Conservation (phyloP, 2,797 vertebrate genomes). For the Tachyglossus aculeatus region DNA sequence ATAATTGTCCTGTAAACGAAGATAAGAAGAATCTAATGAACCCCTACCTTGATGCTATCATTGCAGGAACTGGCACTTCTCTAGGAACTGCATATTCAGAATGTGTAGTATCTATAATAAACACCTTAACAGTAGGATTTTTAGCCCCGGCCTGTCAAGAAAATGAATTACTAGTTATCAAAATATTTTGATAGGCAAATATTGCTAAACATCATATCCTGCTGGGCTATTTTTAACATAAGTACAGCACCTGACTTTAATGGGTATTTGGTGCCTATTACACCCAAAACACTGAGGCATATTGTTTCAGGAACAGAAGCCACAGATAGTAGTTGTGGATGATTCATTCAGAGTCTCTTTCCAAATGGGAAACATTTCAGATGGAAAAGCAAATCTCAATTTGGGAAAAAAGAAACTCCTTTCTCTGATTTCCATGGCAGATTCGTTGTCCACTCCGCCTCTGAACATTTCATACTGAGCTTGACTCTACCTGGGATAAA, state of each 20-base stretch:
- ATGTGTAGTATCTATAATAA: slow-evolving; percentile 79
- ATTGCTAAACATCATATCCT: not conserved
- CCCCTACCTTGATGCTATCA: slow-evolving; percentile 84
- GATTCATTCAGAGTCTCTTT: not conserved
- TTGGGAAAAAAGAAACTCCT: not conserved
- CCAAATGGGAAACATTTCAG: not conserved
- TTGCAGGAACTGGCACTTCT: slow-evolving; percentile 81
- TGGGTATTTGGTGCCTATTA: too few relatives aligned
- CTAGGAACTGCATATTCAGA: slow-evolving; percentile 62
- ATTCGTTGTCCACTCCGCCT: too few relatives aligned
- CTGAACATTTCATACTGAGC: too few relatives aligned
- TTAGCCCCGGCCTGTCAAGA: slow-evolving; percentile 85
- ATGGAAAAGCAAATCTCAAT: not conserved
- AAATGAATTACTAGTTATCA: slow-evolving; percentile 50
- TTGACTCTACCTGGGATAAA: too few relatives aligned
- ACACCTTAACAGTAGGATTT: slow-evolving; percentile 87
- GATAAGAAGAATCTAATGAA: slow-evolving; percentile 10
- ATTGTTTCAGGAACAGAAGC: not conserved
- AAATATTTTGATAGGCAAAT: slow-evolving; percentile 20
- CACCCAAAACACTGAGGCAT: not conserved
- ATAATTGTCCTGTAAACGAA: too few relatives aligned
- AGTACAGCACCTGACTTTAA: not conserved
- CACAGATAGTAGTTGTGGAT: not conserved
- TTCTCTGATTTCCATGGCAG: not conserved
- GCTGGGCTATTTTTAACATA: not conserved